Evolutionary conservation across 2,888 invertebrate species (phyloP), one percentile per base, ranked within the genome.

Genomic region (Pediacus dermestoides): DNA sequence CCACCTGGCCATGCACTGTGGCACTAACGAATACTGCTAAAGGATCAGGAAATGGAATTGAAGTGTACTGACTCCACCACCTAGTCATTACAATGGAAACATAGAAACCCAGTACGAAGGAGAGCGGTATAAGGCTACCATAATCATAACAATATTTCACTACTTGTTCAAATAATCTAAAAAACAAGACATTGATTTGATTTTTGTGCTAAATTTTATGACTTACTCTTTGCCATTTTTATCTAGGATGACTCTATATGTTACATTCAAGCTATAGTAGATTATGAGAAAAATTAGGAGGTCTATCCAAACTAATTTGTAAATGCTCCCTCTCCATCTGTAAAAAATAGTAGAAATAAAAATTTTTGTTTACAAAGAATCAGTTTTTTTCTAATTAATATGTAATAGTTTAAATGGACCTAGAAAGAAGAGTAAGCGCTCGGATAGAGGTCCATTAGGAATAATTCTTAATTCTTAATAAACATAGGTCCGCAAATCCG

Each of bases 291-390:
- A 94, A 34, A 88, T 75, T 15, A 88, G 62, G 35, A 93, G 75
- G 67, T 94, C 94, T 52, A 88, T 75, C 91, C 92, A 94, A 45
- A 94, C 85, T 52, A 94, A 72, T 71, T 94, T 94, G 79, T 94
- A 94, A 58, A 94, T 88, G 66, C 93, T 93, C 26, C 93, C 94
- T 52, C 82, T 81, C 94, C 94, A 94, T 76, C 92, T 92, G 35
- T 12, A 56, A 57, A 30, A 21, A 31, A 51, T 39, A 28, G 33
- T 11, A 39, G 30, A 26, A 32, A 30, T 34, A 10, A n/a, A 34
- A 32, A 16, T 30, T 16, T 25, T 14, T 18, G 12, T 26, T 2
- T 26, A 16, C 7, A 34, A 16, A 16, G 13, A 2, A 1, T 12
- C 8, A 6, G 9, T 10, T 27, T 26, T 30, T 30, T 34, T n/a